Percentiles rank a stretch among this genome's conserved stretches.
These are phyloP conservation scores for Glaucidium brasilianum DNA, from an alignment of 2,113 vertebrate genomes.

Conservation along the genomic window DNA sequence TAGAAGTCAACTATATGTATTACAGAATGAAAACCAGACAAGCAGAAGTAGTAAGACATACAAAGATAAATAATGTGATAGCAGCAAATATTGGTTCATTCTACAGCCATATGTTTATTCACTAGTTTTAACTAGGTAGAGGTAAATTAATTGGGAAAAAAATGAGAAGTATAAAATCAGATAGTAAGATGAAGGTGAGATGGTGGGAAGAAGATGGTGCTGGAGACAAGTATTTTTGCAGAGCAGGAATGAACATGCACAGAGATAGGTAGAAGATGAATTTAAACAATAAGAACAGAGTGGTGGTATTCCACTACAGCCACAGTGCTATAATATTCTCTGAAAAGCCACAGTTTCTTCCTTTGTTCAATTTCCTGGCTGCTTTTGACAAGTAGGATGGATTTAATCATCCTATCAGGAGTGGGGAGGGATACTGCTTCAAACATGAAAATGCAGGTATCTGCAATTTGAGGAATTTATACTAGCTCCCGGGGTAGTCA, in stretches of 20 bases:
- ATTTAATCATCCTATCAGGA: background rate
- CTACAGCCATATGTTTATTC: background rate
- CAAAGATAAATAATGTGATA: background rate
- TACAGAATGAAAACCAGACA: background rate
- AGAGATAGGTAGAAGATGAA: background rate
- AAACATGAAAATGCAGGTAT: background rate
- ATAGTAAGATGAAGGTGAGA: background rate
- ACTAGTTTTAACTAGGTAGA: background rate
- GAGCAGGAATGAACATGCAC: background rate
- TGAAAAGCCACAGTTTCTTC: background rate
- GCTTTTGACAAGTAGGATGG: background rate
- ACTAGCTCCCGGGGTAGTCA: background rate
- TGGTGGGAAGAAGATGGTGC: background rate
- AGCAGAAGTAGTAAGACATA: background rate
- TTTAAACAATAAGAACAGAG: background rate
- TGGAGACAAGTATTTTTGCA: background rate
- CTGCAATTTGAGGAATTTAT: background rate
- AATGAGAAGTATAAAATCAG: background rate
- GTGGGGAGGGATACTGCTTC: background rate
- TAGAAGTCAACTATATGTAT: background rate
- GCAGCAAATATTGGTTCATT: background rate
- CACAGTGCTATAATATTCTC: background rate
- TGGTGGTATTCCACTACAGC: background rate
- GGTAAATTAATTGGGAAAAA: background rate
- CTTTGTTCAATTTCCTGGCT: background rate